Conservation (phyloP, 2,113 vertebrate species). For the Nettapus auritus region DNA sequence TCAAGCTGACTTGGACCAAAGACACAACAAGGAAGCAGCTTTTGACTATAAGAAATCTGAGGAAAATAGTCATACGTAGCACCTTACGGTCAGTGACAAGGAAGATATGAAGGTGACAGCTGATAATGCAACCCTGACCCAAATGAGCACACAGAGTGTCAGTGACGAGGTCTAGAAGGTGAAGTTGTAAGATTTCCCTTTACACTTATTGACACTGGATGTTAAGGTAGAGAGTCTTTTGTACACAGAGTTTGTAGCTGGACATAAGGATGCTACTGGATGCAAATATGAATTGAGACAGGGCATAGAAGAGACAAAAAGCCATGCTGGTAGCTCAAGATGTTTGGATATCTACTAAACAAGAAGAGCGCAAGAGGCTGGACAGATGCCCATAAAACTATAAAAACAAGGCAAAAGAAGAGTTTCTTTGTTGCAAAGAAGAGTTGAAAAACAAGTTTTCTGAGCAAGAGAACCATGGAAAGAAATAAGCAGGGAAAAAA, state of each 20-base stretch:
- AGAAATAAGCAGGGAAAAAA: background rate
- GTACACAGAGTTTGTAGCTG: background rate
- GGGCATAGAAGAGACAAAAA: background rate
- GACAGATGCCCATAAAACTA: background rate
- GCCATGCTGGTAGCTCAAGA: background rate
- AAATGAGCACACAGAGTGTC: background rate
- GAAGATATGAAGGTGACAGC: background rate
- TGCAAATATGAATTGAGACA: background rate
- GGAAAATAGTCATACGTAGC: background rate
- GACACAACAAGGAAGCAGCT: background rate
- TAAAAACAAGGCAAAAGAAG: background rate
- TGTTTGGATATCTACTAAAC: background rate
- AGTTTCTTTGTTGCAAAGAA: background rate
- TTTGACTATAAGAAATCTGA: background rate
- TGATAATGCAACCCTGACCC: background rate
- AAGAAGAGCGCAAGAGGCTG: background rate
- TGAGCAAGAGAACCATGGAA: background rate
- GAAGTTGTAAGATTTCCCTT: background rate
- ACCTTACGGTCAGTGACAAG: background rate
- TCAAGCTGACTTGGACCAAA: background rate
- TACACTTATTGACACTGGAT: fast-evolving
- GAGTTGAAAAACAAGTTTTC: background rate
- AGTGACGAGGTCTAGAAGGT: background rate
- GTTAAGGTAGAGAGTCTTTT: background rate
- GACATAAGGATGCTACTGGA: background rate